phyloP scores from a whole-genome alignment of 2,113 vertebrate species.

The Cygnus atratus region DNA sequence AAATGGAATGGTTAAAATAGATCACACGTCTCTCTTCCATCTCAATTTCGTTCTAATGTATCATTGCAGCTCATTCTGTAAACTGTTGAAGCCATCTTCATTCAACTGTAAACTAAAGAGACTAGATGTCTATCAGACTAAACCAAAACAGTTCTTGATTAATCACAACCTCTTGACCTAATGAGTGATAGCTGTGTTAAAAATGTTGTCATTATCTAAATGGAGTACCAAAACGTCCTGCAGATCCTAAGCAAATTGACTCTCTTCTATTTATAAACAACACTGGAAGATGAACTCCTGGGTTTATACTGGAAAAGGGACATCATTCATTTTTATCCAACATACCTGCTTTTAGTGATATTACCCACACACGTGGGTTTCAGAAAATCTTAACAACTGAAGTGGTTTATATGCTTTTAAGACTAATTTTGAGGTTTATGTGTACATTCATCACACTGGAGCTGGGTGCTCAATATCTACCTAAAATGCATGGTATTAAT shows the following conservation, averaged over 20 bases:
- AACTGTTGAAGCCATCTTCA: slow-evolving; percentile 85
- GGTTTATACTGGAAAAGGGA: slow-evolving; percentile 80
- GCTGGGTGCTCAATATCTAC: slow-evolving; percentile 47
- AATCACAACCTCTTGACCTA: slow-evolving; percentile 87
- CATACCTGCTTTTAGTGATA: slow-evolving; percentile 85
- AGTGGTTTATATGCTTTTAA: slow-evolving; percentile 86
- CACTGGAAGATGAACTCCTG: slow-evolving; percentile 78
- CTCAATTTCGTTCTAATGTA: slow-evolving; percentile 81
- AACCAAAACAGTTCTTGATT: slow-evolving; percentile 95
- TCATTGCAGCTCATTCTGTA: slow-evolving; percentile 80
- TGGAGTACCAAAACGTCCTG: slow-evolving; percentile 74
- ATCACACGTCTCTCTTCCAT: slow-evolving; percentile 73
- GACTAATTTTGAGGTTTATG: slow-evolving; percentile 81
- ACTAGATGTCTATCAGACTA: slow-evolving; percentile 87
- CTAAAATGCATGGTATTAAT: slow-evolving; percentile 44
- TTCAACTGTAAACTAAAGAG: slow-evolving; percentile 86
- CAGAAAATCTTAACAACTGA: slow-evolving; percentile 82
- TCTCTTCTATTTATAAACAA: slow-evolving; percentile 83
- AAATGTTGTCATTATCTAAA: slow-evolving; percentile 87
- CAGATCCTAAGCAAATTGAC: slow-evolving; percentile 77
- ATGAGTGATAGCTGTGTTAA: slow-evolving; percentile 83
- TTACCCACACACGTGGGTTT: slow-evolving; percentile 77
- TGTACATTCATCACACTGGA: slow-evolving; percentile 76
- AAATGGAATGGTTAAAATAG: slow-evolving; percentile 78
- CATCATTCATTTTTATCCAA: slow-evolving; percentile 84